Conservation (phyloP, 2,797 vertebrate genomes). For the Anableps anableps region DNA sequence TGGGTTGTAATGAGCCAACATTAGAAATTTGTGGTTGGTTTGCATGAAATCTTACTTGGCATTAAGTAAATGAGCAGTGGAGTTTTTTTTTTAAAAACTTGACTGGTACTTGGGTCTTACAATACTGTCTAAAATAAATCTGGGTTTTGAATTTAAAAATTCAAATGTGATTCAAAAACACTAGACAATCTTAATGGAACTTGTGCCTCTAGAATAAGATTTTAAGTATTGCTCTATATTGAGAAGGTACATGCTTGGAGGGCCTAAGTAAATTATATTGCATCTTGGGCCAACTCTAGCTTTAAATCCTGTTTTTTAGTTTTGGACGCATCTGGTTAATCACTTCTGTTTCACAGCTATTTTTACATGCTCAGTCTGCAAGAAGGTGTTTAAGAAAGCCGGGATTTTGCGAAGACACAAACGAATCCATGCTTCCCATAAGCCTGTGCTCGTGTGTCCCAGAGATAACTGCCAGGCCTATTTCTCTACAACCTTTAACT, state of each 20-base stretch:
- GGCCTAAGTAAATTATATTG: too few species aligned
- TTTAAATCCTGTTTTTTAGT: background rate
- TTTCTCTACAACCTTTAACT: constrained; percentile 86
- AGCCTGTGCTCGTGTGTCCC: constrained; percentile 79
- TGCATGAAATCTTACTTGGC: background rate
- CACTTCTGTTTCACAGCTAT: constrained; percentile 41
- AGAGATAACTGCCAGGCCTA: constrained; percentile 77
- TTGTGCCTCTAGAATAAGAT: background rate
- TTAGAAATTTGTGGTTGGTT: background rate
- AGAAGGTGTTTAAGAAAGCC: constrained; percentile 73
- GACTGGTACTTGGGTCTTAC: too few species aligned
- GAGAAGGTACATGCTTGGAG: too few species aligned
- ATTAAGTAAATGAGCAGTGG: too few species aligned
- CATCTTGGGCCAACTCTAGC: background rate
- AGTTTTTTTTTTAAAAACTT: too few species aligned
- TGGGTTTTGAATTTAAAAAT: too few species aligned
- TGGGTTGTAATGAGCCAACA: background rate
- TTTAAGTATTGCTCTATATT: too few species aligned
- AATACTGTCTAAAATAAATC: too few species aligned
- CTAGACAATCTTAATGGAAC: background rate
- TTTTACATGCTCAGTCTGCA: constrained; percentile 72
- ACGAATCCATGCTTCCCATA: constrained; percentile 74
- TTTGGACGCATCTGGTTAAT: too few species aligned
- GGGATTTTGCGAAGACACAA: constrained; percentile 77
- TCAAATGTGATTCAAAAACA: background rate